Base-by-base conservation (phyloP, 2,113 vertebrate species). In the Orycteropus afer region DNA sequence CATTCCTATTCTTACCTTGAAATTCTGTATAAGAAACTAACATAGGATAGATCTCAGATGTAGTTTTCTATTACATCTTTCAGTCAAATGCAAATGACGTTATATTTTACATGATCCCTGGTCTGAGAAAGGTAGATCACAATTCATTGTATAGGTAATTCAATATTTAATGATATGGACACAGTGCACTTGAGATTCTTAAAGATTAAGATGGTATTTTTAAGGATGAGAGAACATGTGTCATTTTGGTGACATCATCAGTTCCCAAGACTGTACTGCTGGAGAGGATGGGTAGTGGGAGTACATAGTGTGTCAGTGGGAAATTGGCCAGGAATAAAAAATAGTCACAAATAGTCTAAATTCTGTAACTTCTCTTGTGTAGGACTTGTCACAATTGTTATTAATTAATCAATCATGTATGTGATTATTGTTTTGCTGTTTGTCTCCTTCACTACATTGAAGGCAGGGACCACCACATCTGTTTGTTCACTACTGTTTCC, bases 1-100 rank as follows among this genome's bases (percentile, higher is more conserved):
- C 34, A 81, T 71, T 81, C 83, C 67, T 81, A 67, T 51, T 82
- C 47, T 92, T 11, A 11, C 88, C 81, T 78, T 95, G 71, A 77
- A 90, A 23, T 92, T 81, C 42, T 88, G 22, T 84, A n/a, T 12
- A 1, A 91, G 25, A 77, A 17, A 22, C 65, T 78, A 20, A 37
- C 55, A 27, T 61, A 57, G 53, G 79, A 37, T 51, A 73, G 37
- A 91, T 53, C 71, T 83, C 23, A 65, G 47, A n/a, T 37, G 0
- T 47, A 61, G 25, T 32, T 73, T 71, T 82, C 40, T 86, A 51
- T 57, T 90, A 93, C 85, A 74, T 74, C 13, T 89, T 87, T 87
- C 49, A 92, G 53, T 53, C 80, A 87, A 40, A 40, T 42, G 5
- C 18, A 87, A n/a, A 17, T 32, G 34, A 3, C 1, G 20, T 27